A percentile compares a stretch with the other conserved stretches of the same genome.
phyloP scores from a whole-genome alignment of 2,113 vertebrate species.

The Phalacrocorax aristotelis region DNA sequence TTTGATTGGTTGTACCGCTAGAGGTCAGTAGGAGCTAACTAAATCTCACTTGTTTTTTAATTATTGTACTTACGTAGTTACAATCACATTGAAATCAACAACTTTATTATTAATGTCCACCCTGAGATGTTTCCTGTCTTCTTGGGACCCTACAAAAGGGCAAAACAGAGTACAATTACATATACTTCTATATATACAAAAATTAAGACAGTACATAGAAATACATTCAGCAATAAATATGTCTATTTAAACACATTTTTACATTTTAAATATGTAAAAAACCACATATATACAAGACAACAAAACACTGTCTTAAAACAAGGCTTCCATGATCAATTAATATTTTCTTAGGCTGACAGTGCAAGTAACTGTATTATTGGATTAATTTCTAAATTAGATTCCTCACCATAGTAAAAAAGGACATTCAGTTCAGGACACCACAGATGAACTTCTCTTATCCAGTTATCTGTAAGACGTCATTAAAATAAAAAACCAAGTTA shows the following conservation, averaged over 20 bases:
- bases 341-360: not conserved
- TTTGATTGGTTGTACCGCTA: not conserved
- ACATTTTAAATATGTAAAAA: too few relatives aligned
- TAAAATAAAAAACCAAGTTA: not conserved
- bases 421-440: constrained; percentile 92
- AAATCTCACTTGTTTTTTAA: not conserved
- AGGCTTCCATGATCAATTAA: not conserved
- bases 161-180: not conserved
- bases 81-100: constrained; percentile 87
- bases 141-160: constrained; percentile 81
- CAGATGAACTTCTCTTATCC: constrained; percentile 90
- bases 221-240: not conserved
- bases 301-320: not conserved
- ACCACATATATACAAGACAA: too few relatives aligned
- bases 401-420: constrained; percentile 90
- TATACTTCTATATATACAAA: not conserved
- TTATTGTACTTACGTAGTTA: constrained; percentile 90
- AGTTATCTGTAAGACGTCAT: constrained; percentile 85
- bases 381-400: not conserved
- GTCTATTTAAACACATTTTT: not conserved
- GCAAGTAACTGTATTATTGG: not conserved
- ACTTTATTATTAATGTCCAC: constrained; percentile 83
- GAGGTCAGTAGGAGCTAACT: constrained; percentile 6
- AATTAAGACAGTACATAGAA: not conserved
- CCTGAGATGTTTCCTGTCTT: constrained; percentile 88